These are phyloP conservation scores for Globia sparganii DNA, from an alignment of 2,888 invertebrate species.

Conservation along the genomic window DNA sequence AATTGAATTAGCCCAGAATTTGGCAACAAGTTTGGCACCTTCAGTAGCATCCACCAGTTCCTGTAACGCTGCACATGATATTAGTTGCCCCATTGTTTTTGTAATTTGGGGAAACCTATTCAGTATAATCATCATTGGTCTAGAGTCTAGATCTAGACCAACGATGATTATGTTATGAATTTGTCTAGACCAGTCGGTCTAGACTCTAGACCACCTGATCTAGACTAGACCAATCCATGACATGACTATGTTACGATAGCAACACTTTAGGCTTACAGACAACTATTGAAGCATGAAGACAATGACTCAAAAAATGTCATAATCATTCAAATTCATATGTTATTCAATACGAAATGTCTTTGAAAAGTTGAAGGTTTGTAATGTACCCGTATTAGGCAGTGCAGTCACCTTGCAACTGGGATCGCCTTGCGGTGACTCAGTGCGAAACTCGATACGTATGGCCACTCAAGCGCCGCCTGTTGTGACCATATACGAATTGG, in stretches of 20 bases:
- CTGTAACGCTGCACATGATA: not conserved
- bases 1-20: not conserved
- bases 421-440: slow-evolving; percentile 82
- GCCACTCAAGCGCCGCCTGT: slow-evolving; percentile 66
- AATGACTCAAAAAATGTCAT: slow-evolving; percentile 57
- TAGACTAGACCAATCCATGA: no score
- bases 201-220: no score
- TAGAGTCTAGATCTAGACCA: no score
- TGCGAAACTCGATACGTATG: slow-evolving; percentile 68
- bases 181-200: not conserved
- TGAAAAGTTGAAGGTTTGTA: slow-evolving; percentile 68
- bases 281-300: slow-evolving; percentile 17
- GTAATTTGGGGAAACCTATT: not conserved
- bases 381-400: slow-evolving; percentile 70
- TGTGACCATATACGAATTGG: slow-evolving; percentile 50
- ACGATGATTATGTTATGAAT: no score
- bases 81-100: not conserved
- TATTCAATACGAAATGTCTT: slow-evolving; percentile 63
- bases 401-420: slow-evolving; percentile 78
- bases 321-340: slow-evolving; percentile 48
- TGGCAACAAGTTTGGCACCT: not conserved
- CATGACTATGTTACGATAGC: not conserved
- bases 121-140: not conserved
- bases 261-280: not conserved
- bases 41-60: not conserved